Base-by-base conservation (phyloP, 2,888 invertebrate genomes). In the Leptinotarsa haldemani region DNA sequence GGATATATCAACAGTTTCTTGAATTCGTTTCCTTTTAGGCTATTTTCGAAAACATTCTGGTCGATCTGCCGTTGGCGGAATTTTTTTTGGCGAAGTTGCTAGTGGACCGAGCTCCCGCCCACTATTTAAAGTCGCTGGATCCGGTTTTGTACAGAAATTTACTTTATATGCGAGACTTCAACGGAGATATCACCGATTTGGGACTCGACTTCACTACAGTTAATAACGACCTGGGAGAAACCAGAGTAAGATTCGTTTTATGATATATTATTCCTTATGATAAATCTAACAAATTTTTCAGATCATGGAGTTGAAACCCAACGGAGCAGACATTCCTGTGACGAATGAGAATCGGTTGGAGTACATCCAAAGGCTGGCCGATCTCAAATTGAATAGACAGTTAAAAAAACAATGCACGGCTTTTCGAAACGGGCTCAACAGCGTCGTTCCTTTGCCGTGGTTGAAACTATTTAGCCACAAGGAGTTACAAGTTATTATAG, bases 401-500 rank as follows among this genome's bases (percentile, higher is more conserved):
- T 94, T 95, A 78, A 91, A 94, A 65, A 91, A 93, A 12, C 97
- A 98, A 84, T 96, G 97, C 83, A 90, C 90, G 68, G 96, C 97
- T 40, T 97, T 98, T 87, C 93, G 96, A 70, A 92, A 94, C 81
- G 98, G 98, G 0, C 89, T 99, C 71, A 94, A 95, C 66, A 95
- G 96, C 80, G 97, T 99, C 1, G 92, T 99, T 69, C 94, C 95
- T 65, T 90, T 96, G 22, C 94, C 96, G 79, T 99, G 98, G 97
- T 89, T 99, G 79, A 93, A 95, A 73, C 94, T 99, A 92, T 99
- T 99, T 89, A 95, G 94, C 82, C 92, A 97, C 83, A 94, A 95
- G 78, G 99, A 99, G 88, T 89, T 99, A 74, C 98, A 99, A 87
- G 94, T 97, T 72, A 91, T 99, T n/a, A 95, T 99, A 77, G 98